Percentiles rank a stretch among this genome's conserved stretches.
These are phyloP conservation scores for Orycteropus afer DNA, from an alignment of 2,113 vertebrate genomes.

Conservation along the genomic window DNA sequence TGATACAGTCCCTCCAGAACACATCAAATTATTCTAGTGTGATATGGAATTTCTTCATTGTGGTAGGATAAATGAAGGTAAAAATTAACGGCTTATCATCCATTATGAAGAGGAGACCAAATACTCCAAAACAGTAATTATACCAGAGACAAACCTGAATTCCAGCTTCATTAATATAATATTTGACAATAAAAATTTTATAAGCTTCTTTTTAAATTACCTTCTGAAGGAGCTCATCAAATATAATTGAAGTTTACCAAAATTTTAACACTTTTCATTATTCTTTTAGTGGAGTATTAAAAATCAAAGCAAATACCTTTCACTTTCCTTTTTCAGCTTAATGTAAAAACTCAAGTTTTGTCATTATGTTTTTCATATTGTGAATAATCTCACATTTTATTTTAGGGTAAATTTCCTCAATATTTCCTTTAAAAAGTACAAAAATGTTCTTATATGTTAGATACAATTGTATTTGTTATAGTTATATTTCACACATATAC, in stretches of 20 bases:
- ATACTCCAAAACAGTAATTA: not conserved
- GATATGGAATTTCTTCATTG: not conserved
- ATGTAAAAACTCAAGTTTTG: not conserved
- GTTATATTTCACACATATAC: not conserved
- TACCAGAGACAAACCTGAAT: not conserved
- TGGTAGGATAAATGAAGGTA: not conserved
- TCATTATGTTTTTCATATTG: not conserved
- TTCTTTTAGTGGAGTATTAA: not conserved
- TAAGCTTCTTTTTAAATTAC: not conserved
- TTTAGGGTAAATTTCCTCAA: not conserved
- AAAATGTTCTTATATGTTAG: not conserved
- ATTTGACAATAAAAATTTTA: not conserved
- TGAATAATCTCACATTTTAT: not conserved
- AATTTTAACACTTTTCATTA: not conserved
- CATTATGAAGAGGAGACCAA: not conserved
- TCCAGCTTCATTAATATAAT: not conserved
- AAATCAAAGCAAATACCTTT: not conserved
- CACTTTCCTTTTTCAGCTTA: not conserved
- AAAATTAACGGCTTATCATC: not conserved
- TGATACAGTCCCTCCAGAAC: no score
- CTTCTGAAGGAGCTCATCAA: not conserved
- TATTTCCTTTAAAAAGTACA: not conserved
- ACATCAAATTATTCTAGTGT: not conserved
- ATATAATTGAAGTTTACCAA: not conserved
- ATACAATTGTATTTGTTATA: no score